Percentiles rank a stretch among this genome's conserved stretches.
Evolutionary conservation across 2,113 vertebrate species (phyloP).

Genomic region (Hipposideros armiger): DNA sequence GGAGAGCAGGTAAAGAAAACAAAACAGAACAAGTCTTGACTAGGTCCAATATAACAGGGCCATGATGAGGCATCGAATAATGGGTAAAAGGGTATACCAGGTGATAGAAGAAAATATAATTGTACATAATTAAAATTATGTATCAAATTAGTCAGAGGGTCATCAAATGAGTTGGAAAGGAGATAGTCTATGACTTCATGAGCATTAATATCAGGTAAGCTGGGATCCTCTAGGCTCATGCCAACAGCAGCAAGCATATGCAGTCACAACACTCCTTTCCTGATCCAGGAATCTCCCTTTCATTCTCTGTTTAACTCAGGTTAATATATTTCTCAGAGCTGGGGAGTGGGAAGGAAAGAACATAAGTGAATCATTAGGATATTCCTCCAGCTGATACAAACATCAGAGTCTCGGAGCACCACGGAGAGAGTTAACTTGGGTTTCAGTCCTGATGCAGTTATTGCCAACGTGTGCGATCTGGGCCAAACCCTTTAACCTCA

Average conservation of each 20-base stretch:
- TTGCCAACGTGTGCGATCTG: background rate
- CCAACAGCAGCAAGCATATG: background rate
- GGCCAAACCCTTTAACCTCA: background rate
- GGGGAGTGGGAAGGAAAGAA: constrained; percentile 1
- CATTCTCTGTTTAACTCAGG: constrained; percentile 2
- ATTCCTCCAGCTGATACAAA: background rate
- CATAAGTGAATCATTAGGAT: background rate
- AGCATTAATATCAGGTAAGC: background rate
- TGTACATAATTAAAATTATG: background rate
- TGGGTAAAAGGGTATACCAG: background rate
- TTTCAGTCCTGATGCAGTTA: background rate
- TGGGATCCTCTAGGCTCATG: background rate
- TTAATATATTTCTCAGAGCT: background rate
- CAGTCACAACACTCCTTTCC: background rate
- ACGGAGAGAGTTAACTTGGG: background rate
- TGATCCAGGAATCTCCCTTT: background rate
- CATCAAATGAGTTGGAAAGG: constrained; percentile 34
- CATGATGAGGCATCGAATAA: background rate
- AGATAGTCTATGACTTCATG: background rate
- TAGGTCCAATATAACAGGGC: background rate
- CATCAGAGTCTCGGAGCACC: background rate
- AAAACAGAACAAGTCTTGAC: background rate
- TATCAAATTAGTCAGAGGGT: constrained; percentile 28
- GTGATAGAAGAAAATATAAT: background rate
- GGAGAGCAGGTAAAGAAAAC: background rate